phyloP scores from a whole-genome alignment of 2,888 invertebrate species.

The Hymenopus coronatus region DNA sequence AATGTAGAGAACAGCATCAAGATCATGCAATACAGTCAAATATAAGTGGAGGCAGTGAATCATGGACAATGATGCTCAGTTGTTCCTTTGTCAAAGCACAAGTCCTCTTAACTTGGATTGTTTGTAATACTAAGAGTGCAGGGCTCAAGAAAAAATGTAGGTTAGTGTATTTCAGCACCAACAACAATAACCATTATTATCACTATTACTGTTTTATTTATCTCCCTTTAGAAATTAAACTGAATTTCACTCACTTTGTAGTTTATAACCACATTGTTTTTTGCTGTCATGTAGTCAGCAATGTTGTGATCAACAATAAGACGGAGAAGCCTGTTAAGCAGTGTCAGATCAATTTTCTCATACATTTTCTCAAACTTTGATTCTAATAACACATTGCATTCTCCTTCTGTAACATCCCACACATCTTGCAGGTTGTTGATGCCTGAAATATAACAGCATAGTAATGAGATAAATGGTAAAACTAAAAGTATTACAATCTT shows the following conservation, averaged over 20 bases:
- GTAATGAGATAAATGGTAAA: not conserved
- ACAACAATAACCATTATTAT: too few relatives aligned
- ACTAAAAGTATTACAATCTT: not conserved
- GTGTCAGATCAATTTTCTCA: slow-evolving; percentile 98
- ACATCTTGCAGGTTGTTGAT: slow-evolving; percentile 97
- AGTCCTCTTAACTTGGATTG: too few relatives aligned
- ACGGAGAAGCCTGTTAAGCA: slow-evolving; percentile 91
- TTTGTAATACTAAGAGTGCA: too few relatives aligned
- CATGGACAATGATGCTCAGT: too few relatives aligned
- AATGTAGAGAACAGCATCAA: too few relatives aligned
- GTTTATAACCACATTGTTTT: slow-evolving; percentile 99
- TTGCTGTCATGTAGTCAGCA: slow-evolving; percentile 99
- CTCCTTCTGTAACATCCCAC: slow-evolving; percentile 98
- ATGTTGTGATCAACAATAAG: slow-evolving; percentile 99
- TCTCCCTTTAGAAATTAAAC: too few relatives aligned
- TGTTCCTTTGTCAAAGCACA: too few relatives aligned
- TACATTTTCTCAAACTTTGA: slow-evolving; percentile 98
- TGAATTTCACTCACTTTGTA: slow-evolving; percentile 68
- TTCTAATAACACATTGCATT: slow-evolving; percentile 97
- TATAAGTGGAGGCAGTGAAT: too few relatives aligned
- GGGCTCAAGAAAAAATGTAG: too few relatives aligned
- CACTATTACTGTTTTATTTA: too few relatives aligned
- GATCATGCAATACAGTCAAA: too few relatives aligned
- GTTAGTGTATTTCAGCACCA: too few relatives aligned
- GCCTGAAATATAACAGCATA: slow-evolving; percentile 50